A percentile compares a stretch with the other conserved stretches of the same genome.
phyloP scores from a whole-genome alignment of 1,140 invertebrate species.

The Planococcus citri region DNA sequence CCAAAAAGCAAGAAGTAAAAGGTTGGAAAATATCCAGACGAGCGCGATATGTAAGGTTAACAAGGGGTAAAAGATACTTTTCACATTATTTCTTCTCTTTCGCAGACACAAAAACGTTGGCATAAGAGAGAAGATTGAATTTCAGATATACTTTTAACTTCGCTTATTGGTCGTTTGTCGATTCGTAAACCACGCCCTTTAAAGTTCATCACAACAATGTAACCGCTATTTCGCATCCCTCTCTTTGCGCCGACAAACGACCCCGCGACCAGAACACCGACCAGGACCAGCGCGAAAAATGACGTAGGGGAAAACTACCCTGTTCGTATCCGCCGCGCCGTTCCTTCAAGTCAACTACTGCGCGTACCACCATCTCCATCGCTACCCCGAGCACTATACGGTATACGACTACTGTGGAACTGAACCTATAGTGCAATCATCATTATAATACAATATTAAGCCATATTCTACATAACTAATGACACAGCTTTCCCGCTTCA shows the following conservation, averaged over 20 bases:
- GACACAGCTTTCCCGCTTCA: slow-evolving; percentile 11
- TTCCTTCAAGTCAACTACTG: too few relatives aligned
- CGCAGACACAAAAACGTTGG: slow-evolving; percentile 14
- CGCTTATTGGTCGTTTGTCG: background rate
- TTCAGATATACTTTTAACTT: slow-evolving; percentile 8
- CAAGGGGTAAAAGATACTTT: slow-evolving; percentile 14
- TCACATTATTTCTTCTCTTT: slow-evolving; percentile 17
- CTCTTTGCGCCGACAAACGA: too few relatives aligned
- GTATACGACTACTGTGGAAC: slow-evolving; percentile 16
- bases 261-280: too few relatives aligned
- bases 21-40: slow-evolving; percentile 9
- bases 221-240: slow-evolving; percentile 10
- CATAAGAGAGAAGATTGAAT: slow-evolving; percentile 17
- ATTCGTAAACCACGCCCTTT: background rate
- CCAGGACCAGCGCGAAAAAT: background rate
- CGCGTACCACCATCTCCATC: too few relatives aligned
- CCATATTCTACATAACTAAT: slow-evolving; percentile 18
- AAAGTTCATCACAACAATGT: slow-evolving; percentile 18
- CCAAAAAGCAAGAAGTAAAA: too few relatives aligned
- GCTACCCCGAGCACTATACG: too few relatives aligned
- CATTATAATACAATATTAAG: slow-evolving; percentile 21
- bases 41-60: slow-evolving; percentile 11
- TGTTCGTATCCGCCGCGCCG: too few relatives aligned
- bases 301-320: slow-evolving; percentile 10
- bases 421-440: slow-evolving; percentile 15